A percentile compares a stretch with the other conserved stretches of the same genome.
Conservation (phyloP, 2,113 vertebrate species). For the Eubucco bourcierii region DNA sequence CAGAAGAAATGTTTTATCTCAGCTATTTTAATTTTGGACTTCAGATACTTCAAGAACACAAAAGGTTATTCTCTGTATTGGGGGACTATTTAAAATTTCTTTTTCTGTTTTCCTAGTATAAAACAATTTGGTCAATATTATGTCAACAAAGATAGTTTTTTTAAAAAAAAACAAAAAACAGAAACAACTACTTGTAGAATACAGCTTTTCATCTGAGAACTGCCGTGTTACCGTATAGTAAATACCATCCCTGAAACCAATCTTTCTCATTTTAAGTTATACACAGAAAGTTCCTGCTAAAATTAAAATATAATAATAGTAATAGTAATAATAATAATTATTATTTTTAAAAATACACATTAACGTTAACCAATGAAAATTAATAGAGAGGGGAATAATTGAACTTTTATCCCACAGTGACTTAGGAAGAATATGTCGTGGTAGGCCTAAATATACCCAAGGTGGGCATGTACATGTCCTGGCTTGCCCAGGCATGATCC, state of each 20-base stretch:
- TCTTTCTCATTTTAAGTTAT: not conserved
- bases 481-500: too few species aligned
- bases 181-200: not conserved
- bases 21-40: not conserved
- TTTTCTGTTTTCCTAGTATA: not conserved
- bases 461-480: too few species aligned
- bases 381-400: not conserved
- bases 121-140: not conserved
- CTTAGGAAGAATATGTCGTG: not conserved
- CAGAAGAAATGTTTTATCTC: slow-evolving; percentile 5
- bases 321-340: not conserved
- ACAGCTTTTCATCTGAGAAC: not conserved
- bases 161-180: not conserved
- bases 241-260: not conserved
- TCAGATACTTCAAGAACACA: not conserved
- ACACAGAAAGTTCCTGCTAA: not conserved
- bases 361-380: not conserved
- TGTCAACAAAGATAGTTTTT: not conserved
- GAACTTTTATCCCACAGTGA: not conserved
- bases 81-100: not conserved
- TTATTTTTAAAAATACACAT: not conserved
- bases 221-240: not conserved
- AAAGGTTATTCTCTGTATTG: not conserved
- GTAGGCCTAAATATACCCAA: too few species aligned
- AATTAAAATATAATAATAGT: not conserved